phyloP scores from a whole-genome alignment of 1,140 invertebrate species.

The Macrocentrus cingulum region DNA sequence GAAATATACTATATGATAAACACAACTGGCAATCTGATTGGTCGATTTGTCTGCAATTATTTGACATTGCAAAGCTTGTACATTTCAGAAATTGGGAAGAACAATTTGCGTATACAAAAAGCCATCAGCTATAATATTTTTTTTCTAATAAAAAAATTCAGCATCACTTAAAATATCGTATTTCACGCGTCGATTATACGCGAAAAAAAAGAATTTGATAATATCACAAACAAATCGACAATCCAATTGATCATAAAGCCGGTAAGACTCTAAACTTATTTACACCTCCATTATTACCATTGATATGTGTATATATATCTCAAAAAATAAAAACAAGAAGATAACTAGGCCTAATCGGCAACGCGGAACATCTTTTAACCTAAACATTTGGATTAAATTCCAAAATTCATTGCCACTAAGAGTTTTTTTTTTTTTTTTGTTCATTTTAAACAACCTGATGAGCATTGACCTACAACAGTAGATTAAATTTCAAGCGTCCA shows the following conservation, averaged over 20 bases:
- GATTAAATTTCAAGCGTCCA: too few species aligned
- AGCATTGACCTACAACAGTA: too few species aligned
- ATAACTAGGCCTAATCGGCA: constrained; percentile 58
- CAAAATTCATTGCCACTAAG: background rate
- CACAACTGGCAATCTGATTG: constrained; percentile 43
- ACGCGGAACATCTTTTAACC: constrained; percentile 36
- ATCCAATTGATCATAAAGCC: constrained; percentile 35
- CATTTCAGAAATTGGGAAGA: constrained; percentile 17
- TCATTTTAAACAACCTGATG: too few species aligned
- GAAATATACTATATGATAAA: constrained; percentile 57
- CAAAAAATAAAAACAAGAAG: constrained; percentile 52
- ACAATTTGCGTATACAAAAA: constrained; percentile 24
- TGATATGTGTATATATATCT: constrained; percentile 36
- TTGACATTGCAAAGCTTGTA: constrained; percentile 19
- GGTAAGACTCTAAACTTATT: constrained; percentile 47
- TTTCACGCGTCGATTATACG: too few species aligned
- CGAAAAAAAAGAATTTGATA: constrained; percentile 1
- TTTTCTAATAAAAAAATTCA: background rate
- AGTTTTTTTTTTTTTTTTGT: background rate
- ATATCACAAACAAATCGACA: constrained; percentile 42
- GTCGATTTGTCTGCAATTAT: constrained; percentile 32
- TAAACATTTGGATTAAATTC: background rate
- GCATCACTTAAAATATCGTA: too few species aligned
- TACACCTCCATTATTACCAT: constrained; percentile 33
- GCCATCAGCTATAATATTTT: background rate